Evolutionary conservation across 2,888 invertebrate species (phyloP).

Genomic region (Drosophila merina): DNA sequence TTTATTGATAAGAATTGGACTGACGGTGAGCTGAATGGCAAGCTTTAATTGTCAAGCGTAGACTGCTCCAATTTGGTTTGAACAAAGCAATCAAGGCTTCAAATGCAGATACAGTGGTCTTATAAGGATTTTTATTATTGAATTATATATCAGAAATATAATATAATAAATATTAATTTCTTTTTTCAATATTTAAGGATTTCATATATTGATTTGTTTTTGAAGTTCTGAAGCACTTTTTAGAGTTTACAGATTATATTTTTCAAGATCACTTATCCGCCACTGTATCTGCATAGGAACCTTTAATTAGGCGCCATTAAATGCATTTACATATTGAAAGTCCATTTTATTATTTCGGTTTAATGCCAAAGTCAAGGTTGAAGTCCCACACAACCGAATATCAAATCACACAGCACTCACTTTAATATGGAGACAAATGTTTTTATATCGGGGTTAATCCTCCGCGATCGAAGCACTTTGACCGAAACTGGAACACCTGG

Average conservation of each 20-base stretch:
- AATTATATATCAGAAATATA: too few species aligned
- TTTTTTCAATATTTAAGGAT: neutral
- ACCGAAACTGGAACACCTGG: slow-evolving; percentile 57
- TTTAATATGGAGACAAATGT: slow-evolving; percentile 12
- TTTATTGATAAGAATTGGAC: slow-evolving; percentile 66
- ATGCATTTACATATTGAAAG: slow-evolving; percentile 47
- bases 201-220: neutral
- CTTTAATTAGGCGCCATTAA: slow-evolving; percentile 25
- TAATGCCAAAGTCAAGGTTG: slow-evolving; percentile 70
- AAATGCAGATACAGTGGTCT: slow-evolving; percentile 29
- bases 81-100: slow-evolving; percentile 37
- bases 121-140: neutral
- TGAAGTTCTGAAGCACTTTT: neutral
- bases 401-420: slow-evolving; percentile 33
- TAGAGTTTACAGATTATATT: neutral
- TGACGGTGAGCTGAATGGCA: slow-evolving; percentile 32
- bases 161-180: too few species aligned
- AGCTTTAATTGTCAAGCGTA: slow-evolving; percentile 54
- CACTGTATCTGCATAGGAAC: slow-evolving; percentile 34
- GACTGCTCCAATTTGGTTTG: slow-evolving; percentile 38
- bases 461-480: slow-evolving; percentile 34
- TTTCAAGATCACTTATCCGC: slow-evolving; percentile 24
- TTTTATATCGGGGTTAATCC: slow-evolving; percentile 26
- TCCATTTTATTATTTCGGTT: slow-evolving; percentile 40
- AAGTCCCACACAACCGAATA: slow-evolving; percentile 35